Evolutionary conservation across 2,888 invertebrate genomes (phyloP).

Genomic region (Tricholauxania praeusta): DNA sequence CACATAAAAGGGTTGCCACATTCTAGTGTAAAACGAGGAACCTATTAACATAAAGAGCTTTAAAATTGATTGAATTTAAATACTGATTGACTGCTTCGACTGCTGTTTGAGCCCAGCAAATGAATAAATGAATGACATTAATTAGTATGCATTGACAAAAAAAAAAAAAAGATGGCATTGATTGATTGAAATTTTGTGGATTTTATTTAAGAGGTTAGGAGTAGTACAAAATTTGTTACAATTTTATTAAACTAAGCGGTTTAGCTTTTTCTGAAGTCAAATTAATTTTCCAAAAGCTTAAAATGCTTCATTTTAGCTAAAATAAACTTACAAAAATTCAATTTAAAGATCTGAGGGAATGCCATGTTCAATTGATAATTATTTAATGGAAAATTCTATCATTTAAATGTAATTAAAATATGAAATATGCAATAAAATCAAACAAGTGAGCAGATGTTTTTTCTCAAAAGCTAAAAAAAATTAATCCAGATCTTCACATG

Average conservation of each 20-base stretch:
- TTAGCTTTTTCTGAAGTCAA: neutral
- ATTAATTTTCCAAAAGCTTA: neutral
- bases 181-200: conserved; percentile 27
- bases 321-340: neutral
- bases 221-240: neutral
- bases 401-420: no score
- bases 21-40: neutral
- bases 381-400: neutral
- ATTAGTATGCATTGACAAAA: conserved; percentile 6
- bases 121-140: conserved; percentile 14
- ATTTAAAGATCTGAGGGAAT: no score
- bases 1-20: neutral
- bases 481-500: conserved; percentile 13
- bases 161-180: neutral
- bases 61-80: conserved; percentile 30
- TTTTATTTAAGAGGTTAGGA: neutral
- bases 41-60: conserved; percentile 29
- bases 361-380: no score
- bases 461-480: neutral
- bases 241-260: conserved; percentile 28
- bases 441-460: neutral
- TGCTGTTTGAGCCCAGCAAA: neutral
- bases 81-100: neutral
- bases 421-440: neutral
- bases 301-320: no score